phyloP scores from a whole-genome alignment of 2,888 invertebrate species.

The Caenorhabditis sp. region DNA sequence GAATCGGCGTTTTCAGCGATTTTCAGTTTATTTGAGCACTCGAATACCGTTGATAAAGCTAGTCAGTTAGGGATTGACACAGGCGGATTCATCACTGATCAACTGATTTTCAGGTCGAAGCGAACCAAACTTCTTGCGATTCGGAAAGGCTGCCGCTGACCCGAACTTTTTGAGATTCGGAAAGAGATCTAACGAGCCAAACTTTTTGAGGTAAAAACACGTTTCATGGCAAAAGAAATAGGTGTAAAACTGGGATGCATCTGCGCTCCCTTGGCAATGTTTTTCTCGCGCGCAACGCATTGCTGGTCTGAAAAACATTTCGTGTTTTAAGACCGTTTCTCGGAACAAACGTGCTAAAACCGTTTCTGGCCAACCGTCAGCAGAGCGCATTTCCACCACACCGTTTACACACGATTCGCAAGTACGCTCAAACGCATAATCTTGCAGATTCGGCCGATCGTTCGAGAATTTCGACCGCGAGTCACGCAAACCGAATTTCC shows the following conservation, averaged over 20 bases:
- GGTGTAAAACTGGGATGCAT: not conserved
- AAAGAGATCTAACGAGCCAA: constrained; percentile 74
- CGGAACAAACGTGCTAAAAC: constrained; percentile 6
- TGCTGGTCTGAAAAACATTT: not conserved
- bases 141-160: constrained; percentile 77
- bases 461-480: constrained; percentile 75
- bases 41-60: constrained; percentile 42
- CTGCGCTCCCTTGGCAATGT: not conserved
- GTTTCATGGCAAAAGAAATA: too few species aligned
- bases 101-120: constrained; percentile 64
- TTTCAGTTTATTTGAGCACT: constrained; percentile 49
- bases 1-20: not conserved
- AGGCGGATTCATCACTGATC: not conserved
- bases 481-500: constrained; percentile 79
- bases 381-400: not conserved
- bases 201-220: constrained; percentile 75
- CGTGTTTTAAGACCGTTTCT: not conserved
- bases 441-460: constrained; percentile 73
- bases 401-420: not conserved
- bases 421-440: constrained; percentile 13
- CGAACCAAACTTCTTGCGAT: constrained; percentile 80
- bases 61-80: constrained; percentile 43
- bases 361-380: constrained; percentile 9
- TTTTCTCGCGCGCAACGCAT: too few species aligned
- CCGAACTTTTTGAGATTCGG: constrained; percentile 82